phyloP scores from a whole-genome alignment of 2,888 invertebrate genomes.

The Philhelius pedissequus region DNA sequence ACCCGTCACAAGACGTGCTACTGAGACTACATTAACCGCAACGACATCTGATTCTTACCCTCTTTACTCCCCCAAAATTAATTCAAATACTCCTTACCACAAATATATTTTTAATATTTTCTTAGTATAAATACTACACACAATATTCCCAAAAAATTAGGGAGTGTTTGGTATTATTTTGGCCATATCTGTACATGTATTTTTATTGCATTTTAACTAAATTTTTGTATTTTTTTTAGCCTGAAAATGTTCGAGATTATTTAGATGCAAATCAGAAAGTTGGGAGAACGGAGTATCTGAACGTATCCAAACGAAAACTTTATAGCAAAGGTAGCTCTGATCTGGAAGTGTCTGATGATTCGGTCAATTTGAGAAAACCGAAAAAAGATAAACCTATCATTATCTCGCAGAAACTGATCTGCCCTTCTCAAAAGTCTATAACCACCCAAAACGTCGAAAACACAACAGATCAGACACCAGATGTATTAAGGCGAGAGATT shows the following conservation, averaged over 20 bases:
- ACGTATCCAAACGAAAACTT: slow-evolving; percentile 42
- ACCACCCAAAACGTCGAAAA: not conserved
- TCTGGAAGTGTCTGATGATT: slow-evolving; percentile 1
- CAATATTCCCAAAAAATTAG: no score
- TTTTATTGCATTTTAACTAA: not conserved
- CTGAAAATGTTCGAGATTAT: slow-evolving; percentile 29
- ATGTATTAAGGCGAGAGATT: not conserved
- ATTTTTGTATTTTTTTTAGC: slow-evolving; percentile 3
- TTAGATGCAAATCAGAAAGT: slow-evolving; percentile 7
- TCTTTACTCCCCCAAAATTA: no score
- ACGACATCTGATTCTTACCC: no score
- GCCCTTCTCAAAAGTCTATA: no score
- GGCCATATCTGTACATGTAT: not conserved
- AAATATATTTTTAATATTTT: no score
- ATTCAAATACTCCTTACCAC: no score
- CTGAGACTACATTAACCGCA: no score
- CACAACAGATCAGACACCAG: not conserved
- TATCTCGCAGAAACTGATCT: not conserved
- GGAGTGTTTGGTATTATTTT: no score
- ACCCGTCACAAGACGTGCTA: no score
- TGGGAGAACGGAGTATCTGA: not conserved
- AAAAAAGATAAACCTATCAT: not conserved
- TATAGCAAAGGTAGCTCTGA: slow-evolving; percentile 40
- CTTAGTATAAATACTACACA: no score
- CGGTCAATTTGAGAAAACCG: not conserved